These are phyloP conservation scores for Chionoecetes opilio DNA, from an alignment of 1,140 invertebrate species.

Conservation along the genomic window DNA sequence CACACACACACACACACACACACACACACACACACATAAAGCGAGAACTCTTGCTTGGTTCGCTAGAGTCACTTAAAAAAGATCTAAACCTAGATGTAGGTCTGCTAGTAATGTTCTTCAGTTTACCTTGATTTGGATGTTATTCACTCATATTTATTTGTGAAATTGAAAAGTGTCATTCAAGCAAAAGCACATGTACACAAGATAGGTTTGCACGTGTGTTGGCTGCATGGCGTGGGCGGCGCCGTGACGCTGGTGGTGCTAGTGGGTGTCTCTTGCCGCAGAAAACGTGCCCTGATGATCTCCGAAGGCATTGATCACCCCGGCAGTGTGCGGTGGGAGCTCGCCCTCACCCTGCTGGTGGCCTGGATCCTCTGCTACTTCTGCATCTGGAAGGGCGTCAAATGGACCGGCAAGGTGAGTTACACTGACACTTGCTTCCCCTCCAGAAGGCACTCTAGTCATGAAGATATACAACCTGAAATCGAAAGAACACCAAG, in stretches of 20 bases:
- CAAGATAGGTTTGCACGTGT: background rate
- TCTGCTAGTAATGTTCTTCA: background rate
- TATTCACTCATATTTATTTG: background rate
- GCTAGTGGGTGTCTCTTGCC: background rate
- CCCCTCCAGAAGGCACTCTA: background rate
- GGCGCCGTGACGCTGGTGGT: background rate
- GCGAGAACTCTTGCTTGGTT: too few relatives aligned
- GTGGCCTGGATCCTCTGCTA: constrained; percentile 96
- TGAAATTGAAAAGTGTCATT: background rate
- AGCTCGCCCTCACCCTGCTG: constrained; percentile 93
- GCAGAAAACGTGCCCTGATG: constrained; percentile 90
- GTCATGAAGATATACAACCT: too few relatives aligned
- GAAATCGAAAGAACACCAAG: too few relatives aligned
- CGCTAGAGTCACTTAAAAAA: too few relatives aligned
- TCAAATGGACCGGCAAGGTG: constrained; percentile 84
- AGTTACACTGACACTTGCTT: background rate
- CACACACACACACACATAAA: constrained; percentile 47
- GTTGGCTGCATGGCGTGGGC: background rate
- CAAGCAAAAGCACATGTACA: background rate
- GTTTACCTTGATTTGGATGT: background rate
- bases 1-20: constrained; percentile 62
- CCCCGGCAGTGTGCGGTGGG: constrained; percentile 92
- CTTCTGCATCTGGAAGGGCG: constrained; percentile 97
- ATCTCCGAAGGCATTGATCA: constrained; percentile 92
- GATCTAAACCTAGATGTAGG: too few relatives aligned